Evolutionary conservation across 2,888 invertebrate genomes (phyloP).

Genomic region (Melanotus villosus): DNA sequence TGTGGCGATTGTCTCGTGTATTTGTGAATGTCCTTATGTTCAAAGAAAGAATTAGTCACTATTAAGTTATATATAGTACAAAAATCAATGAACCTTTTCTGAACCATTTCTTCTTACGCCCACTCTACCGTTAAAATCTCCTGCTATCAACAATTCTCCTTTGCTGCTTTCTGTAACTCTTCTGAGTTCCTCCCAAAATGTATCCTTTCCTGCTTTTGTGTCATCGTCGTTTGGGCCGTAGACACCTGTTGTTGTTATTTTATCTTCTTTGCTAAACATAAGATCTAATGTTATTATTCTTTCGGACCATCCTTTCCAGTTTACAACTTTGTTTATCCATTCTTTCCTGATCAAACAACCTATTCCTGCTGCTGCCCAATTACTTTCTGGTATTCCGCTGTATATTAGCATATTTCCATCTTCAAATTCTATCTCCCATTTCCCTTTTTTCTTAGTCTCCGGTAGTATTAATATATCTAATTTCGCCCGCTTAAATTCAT

Average conservation of each 20-base stretch:
- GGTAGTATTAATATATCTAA: conserved; percentile 14
- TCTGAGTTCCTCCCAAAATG: too few species aligned
- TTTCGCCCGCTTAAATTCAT: conserved; percentile 13
- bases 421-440: too few species aligned
- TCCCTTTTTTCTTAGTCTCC: too few species aligned
- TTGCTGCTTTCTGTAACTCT: background rate
- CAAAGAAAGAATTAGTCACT: background rate
- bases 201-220: too few species aligned
- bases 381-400: conserved; percentile 10
- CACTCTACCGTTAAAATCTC: background rate
- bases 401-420: conserved; percentile 28
- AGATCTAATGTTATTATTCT: conserved; percentile 18
- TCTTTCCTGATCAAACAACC: conserved; percentile 17
- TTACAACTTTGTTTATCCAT: background rate
- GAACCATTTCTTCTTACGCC: background rate
- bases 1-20: too few species aligned
- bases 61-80: background rate
- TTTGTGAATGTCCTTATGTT: too few species aligned
- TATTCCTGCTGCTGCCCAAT: conserved; percentile 25
- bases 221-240: conserved; percentile 21
- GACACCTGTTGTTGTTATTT: conserved; percentile 13
- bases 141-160: background rate
- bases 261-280: conserved; percentile 1
- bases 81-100: too few species aligned
- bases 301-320: conserved; percentile 8